Evolutionary conservation across 2,888 invertebrate genomes (phyloP).

Genomic region (Meiosimyza platycephala): DNA sequence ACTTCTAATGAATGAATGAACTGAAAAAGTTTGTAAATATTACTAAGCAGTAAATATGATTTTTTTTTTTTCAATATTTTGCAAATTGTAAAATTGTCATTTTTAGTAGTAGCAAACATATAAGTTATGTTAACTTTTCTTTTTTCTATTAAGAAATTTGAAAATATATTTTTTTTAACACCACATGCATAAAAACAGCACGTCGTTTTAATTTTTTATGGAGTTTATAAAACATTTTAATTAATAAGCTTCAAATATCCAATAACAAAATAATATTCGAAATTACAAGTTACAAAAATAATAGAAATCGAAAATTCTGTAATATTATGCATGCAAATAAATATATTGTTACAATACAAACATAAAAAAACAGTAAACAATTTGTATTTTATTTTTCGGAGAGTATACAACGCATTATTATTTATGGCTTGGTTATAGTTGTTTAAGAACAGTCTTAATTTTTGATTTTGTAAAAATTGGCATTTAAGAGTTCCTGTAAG

Average conservation of each 20-base stretch:
- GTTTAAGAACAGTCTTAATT: too few species aligned
- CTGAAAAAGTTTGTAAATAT: conserved; percentile 21
- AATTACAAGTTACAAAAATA: conserved; percentile 24
- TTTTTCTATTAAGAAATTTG: too few species aligned
- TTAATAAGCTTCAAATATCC: conserved; percentile 22
- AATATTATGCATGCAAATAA: conserved; percentile 29
- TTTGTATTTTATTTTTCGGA: neutral
- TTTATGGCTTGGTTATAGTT: neutral
- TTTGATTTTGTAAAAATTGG: too few species aligned
- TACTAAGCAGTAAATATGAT: neutral
- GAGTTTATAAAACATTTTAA: conserved; percentile 1
- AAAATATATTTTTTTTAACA: too few species aligned
- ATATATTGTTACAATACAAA: neutral
- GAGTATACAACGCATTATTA: neutral
- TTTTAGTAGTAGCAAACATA: too few species aligned
- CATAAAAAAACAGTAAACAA: neutral
- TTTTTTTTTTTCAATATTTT: conserved; percentile 19
- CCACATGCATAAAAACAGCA: too few species aligned
- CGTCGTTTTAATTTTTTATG: too few species aligned
- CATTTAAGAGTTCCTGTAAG: too few species aligned
- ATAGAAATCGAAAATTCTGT: conserved; percentile 29
- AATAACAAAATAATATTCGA: conserved; percentile 10
- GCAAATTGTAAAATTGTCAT: conserved; percentile 23
- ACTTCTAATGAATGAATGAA: neutral
- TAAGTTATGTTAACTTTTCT: too few species aligned